Evolutionary conservation across 2,113 vertebrate genomes (phyloP).

Genomic region (Leuciscus idus): DNA sequence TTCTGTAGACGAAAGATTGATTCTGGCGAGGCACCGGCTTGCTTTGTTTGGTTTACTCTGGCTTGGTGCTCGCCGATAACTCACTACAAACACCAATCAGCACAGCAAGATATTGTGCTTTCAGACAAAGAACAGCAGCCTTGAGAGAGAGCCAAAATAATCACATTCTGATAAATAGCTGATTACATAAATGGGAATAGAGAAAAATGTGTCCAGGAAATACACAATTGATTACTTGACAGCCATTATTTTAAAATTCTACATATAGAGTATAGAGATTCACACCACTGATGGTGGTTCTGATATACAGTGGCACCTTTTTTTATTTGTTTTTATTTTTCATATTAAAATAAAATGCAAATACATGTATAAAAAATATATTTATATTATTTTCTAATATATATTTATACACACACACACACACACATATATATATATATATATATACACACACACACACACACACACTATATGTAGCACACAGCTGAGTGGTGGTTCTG

Average conservation of each 20-base stretch:
- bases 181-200: slow-evolving; percentile 56
- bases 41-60: slow-evolving; percentile 31
- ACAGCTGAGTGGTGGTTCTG: background rate
- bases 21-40: slow-evolving; percentile 36
- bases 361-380: too few species aligned
- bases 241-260: slow-evolving; percentile 52
- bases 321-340: background rate
- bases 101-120: slow-evolving; percentile 47
- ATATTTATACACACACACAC: too few species aligned
- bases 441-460: too few species aligned
- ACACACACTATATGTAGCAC: too few species aligned
- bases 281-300: background rate
- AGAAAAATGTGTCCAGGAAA: slow-evolving; percentile 54
- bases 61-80: slow-evolving; percentile 54
- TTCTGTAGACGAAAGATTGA: slow-evolving; percentile 43
- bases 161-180: slow-evolving; percentile 63
- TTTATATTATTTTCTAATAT: too few species aligned
- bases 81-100: slow-evolving; percentile 59
- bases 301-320: background rate
- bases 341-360: too few species aligned
- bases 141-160: slow-evolving; percentile 45
- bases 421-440: too few species aligned
- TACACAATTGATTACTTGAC: slow-evolving; percentile 50
- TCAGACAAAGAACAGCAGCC: slow-evolving; percentile 54
- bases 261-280: background rate